Evolutionary conservation across 2,113 vertebrate genomes (phyloP).

Genomic region (Laterallus jamaicensis): DNA sequence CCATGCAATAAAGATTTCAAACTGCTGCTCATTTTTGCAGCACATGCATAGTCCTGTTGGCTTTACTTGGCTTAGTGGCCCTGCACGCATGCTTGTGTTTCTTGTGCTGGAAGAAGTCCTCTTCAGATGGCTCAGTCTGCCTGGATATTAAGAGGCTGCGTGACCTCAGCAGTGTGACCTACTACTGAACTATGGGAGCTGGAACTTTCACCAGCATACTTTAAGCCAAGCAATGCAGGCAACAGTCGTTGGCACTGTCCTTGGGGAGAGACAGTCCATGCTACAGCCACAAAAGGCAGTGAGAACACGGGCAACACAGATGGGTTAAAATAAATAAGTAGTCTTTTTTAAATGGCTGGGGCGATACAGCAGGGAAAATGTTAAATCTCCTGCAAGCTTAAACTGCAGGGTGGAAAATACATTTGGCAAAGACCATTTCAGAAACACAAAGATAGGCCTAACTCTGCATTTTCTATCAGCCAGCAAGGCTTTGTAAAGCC

Average conservation of each 20-base stretch:
- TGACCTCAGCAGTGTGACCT: neutral
- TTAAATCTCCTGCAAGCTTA: neutral
- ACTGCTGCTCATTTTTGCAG: neutral
- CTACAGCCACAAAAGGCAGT: neutral
- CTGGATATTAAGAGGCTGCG: neutral
- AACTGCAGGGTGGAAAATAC: neutral
- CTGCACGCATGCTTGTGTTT: fast-evolving
- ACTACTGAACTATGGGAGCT: neutral
- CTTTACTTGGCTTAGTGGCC: neutral
- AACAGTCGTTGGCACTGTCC: neutral
- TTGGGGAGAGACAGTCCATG: neutral
- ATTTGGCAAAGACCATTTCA: neutral
- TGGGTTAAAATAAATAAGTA: neutral
- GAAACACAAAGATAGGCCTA: neutral
- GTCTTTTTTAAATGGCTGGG: neutral
- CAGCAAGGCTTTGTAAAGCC: neutral
- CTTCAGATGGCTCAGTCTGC: neutral
- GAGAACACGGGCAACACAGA: neutral
- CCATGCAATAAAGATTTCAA: neutral
- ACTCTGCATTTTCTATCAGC: neutral
- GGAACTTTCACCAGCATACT: neutral
- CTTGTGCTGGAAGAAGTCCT: neutral
- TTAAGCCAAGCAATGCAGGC: neutral
- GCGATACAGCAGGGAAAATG: neutral
- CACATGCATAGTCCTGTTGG: neutral